Evolutionary conservation across 2,888 invertebrate species (phyloP), one percentile per base, ranked within the genome.

Genomic region (Spodoptera picta): DNA sequence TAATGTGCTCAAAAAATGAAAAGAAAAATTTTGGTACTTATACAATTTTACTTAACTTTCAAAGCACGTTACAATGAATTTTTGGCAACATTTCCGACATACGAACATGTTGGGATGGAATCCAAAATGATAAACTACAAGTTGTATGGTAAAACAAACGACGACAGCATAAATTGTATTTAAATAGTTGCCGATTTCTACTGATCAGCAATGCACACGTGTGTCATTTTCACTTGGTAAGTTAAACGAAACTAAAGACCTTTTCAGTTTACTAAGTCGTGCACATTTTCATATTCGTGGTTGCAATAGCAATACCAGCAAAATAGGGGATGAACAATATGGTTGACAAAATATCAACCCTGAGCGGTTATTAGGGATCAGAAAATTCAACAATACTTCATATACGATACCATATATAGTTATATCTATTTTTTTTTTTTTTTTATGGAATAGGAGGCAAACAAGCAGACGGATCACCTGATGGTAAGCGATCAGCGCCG

Each of bases 121-220:
- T 82, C 80, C 81, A 81, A 82, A 77, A 80, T 78, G 71, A 81
- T 80, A 81, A 85, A 81, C 81, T 80, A 77, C 76, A 82, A 72
- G 70, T 80, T 75, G 81, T 82, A 83, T 75, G 64, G 80, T 79
- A 76, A 83, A 80, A 73, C 75, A 83, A 75, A 83, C 84, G 83
- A 77, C 80, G 81, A 72, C 81, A 63, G 86, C 87, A 88, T 89
- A 87, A 84, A 89, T 84, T 85, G 88, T 88, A 92, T 91, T 89
- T 85, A 88, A 89, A 91, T 85, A 84, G 81, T 84, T 81, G 81
- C 49, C 85, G 92, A 90, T 93, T 94, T 94, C 94, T 93, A 92
- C 93, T 92, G 81, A 89, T 92, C 90, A 88, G 78, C 80, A 84
- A 92, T 91, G 89, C 92, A 82, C 77, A 79, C 77, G 68, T 77